Conservation (phyloP, 2,797 vertebrate genomes). For the Lophotriccus pileatus region DNA sequence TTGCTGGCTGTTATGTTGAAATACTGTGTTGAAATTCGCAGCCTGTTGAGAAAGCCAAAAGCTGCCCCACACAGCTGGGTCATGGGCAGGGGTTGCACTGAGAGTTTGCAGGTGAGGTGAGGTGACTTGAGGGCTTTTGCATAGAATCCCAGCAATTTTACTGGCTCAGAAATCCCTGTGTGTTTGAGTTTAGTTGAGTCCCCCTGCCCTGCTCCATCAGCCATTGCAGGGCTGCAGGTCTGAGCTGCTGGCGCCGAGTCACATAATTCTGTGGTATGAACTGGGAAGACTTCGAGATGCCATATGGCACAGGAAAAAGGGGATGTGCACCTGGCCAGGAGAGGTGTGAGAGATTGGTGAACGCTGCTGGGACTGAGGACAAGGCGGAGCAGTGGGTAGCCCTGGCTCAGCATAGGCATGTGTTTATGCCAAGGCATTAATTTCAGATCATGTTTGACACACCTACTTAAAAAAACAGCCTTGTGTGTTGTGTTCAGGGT, state of each 20-base stretch:
- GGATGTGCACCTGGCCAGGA: no score
- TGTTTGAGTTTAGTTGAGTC: background rate
- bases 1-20: background rate
- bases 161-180: accelerated
- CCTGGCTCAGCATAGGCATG: accelerated
- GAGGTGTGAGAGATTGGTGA: background rate
- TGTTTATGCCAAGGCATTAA: background rate
- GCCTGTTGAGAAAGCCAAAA: background rate
- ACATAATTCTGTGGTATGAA: background rate
- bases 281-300: background rate
- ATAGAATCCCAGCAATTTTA: background rate
- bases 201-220: accelerated
- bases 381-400: background rate
- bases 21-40: background rate
- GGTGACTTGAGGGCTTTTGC: background rate
- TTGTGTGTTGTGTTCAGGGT: background rate
- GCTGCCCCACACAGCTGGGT: background rate
- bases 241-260: background rate
- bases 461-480: background rate
- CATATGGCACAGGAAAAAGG: background rate
- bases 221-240: background rate
- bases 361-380: accelerated
- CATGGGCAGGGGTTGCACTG: background rate
- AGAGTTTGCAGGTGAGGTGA: background rate
- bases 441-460: background rate